Evolutionary conservation across 2,888 invertebrate species (phyloP).

Genomic region (Nomada ruficornis): DNA sequence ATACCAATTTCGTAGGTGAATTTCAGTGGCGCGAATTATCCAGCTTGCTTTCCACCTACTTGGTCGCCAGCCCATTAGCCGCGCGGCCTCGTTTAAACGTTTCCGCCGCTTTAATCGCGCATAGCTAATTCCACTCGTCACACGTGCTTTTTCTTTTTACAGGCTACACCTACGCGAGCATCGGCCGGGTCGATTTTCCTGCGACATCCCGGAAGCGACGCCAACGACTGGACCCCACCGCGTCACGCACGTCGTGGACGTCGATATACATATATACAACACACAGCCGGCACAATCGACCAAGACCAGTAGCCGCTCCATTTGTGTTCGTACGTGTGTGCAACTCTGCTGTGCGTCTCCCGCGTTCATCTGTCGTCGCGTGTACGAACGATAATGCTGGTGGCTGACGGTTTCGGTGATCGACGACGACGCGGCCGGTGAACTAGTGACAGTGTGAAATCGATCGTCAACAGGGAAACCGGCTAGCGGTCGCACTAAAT

Average conservation of each 20-base stretch:
- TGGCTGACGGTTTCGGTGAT: constrained; percentile 55
- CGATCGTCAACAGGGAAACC: constrained; percentile 45
- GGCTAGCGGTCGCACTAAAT: constrained; percentile 47
- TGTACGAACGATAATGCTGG: constrained; percentile 48
- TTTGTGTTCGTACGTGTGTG: neutral
- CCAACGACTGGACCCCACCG: constrained; percentile 11
- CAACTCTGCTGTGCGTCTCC: neutral
- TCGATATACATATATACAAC: constrained; percentile 11
- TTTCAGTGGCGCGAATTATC: constrained; percentile 64
- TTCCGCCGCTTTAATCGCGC: constrained; percentile 78
- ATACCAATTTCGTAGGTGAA: constrained; percentile 67
- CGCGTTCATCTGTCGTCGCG: constrained; percentile 24
- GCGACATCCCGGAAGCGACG: constrained; percentile 15
- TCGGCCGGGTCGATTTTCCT: constrained; percentile 14
- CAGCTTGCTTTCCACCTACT: constrained; percentile 60
- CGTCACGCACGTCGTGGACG: constrained; percentile 16
- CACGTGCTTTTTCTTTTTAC: constrained; percentile 69
- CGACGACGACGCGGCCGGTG: constrained; percentile 58
- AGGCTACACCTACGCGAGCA: constrained; percentile 52
- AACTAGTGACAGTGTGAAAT: constrained; percentile 59
- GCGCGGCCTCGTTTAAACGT: constrained; percentile 74
- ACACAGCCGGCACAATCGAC: neutral
- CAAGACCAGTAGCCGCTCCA: neutral
- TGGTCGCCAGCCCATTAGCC: constrained; percentile 70
- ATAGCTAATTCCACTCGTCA: constrained; percentile 76